Base-by-base conservation (phyloP, 1,140 invertebrate genomes). In the Papilio glaucus region DNA sequence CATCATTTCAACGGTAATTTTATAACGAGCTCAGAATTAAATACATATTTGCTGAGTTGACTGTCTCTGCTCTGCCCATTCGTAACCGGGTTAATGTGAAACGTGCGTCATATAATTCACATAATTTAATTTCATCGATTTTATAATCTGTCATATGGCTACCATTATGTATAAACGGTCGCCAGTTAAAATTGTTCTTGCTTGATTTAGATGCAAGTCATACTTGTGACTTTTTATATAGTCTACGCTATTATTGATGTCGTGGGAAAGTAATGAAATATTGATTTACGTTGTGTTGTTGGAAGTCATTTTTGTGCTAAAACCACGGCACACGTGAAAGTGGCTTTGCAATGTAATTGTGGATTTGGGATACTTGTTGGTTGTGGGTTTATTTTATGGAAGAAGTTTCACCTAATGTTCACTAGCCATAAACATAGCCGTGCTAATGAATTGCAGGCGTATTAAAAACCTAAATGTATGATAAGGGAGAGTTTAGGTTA, bases 231-330 rank as follows among this genome's bases (percentile, higher is more conserved):
- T 73, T 80, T n/a, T n/a, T n/a, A n/a, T 80, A 77, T 65, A 37
- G 68, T 18, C 71, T 69, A 60, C 49, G 45, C 73, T 37, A 80
- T 84, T 81, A 79, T 78, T 80, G 75, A 72, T 76, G 75, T 80
- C 80, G 80, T 82, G 81, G 77, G 80, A 82, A 85, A 79, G 76
- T 68, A 70, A 71, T 74, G 71, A 39, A 62, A 37, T 67, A 73
- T 71, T 75, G 60, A 73, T 68, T 71, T 67, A 75, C 80, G 77
- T 77, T 49, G 45, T 49, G 21, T 49, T 15, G 42, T 15, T n/a
- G n/a, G n/a, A 18, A 15, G 9, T 45, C 45, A 8, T 49, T 49
- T 21, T 21, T 18, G 21, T 9, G 15, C 45, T 18, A 18, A 49
- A 49, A n/a, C n/a, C 18, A 49, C 6, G 45, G 18, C 9, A 21